Base-by-base conservation (phyloP, 2,888 invertebrate genomes). In the Hirtodrosophila cameraria region DNA sequence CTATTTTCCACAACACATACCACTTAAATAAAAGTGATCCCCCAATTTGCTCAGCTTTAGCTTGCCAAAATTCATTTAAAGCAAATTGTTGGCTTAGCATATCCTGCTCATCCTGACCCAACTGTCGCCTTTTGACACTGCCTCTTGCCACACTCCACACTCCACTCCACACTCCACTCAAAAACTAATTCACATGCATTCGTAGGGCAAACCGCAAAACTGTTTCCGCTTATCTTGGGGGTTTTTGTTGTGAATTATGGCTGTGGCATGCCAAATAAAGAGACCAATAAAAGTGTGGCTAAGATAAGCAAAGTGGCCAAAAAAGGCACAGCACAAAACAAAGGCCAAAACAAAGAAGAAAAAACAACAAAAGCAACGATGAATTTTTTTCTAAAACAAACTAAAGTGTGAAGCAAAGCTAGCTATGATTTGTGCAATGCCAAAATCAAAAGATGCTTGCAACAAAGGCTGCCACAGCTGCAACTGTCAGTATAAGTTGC, bases 231-330 rank as follows among this genome's bases (percentile, higher is more conserved):
- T 74, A 72, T 72, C 75, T 72, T 13, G 31, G 27, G 36, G 27
- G 20, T 57, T 57, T 64, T 52, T 45, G 60, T 62, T 62, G 69
- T 81, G 70, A 80, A 79, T 69, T 80, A 80, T 85, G 61, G 86
- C 67, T 52, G 52, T 61, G 72, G 64, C 61, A 45, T 58, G 79
- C 79, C 79, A 79, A 85, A 85, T 87, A 74, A 79, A 75, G 77
- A 31, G 75, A 52, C 79, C 83, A 85, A 80, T 86, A 86, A 74
- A 82, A 80, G 66, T 86, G 75, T 67, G 80, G 77, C 75, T 68
- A 61, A 68, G 80, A 86, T 86, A 83, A 87, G 77, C 68, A 69
- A 65, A 84, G 63, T 70, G 82, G 61, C 63, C 35, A 55, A 67
- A 52, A 67, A 31, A 42, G n/a, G n/a, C 27, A 58, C 27, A 38